Conservation (phyloP, 2,888 invertebrate genomes). For the Plemyria rubiginata region DNA sequence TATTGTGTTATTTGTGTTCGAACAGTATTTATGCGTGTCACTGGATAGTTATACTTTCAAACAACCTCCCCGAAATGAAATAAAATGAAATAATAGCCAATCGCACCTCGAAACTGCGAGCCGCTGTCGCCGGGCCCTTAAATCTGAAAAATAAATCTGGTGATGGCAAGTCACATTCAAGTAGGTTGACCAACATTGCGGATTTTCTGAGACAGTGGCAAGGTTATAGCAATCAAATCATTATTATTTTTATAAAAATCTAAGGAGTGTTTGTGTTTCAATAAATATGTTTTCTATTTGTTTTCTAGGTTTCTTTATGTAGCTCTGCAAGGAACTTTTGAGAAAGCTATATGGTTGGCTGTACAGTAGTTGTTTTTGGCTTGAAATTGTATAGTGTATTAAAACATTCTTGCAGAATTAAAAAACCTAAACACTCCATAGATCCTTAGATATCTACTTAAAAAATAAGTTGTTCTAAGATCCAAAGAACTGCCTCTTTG, state of each 20-base stretch:
- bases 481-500: conserved; percentile 57
- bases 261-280: conserved; percentile 52
- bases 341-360: conserved; percentile 72
- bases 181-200: conserved; percentile 32
- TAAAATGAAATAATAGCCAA: no score
- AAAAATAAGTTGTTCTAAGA: conserved; percentile 79
- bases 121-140: no score
- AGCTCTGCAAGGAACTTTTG: conserved; percentile 55
- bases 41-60: no score
- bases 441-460: conserved; percentile 70
- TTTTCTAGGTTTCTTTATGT: conserved; percentile 5
- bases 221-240: conserved; percentile 53
- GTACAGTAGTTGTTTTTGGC: conserved; percentile 78
- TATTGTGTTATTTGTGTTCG: no score
- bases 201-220: conserved; percentile 6
- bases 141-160: not conserved
- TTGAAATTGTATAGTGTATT: conserved; percentile 69
- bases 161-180: conserved; percentile 2
- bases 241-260: conserved; percentile 55
- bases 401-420: conserved; percentile 49
- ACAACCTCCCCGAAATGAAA: no score
- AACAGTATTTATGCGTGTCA: no score
- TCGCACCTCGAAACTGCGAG: no score
- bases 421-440: conserved; percentile 53
- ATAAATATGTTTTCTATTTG: conserved; percentile 12